Conservation (phyloP, 1,140 invertebrate genomes). For the Hormaphis cornu region DNA sequence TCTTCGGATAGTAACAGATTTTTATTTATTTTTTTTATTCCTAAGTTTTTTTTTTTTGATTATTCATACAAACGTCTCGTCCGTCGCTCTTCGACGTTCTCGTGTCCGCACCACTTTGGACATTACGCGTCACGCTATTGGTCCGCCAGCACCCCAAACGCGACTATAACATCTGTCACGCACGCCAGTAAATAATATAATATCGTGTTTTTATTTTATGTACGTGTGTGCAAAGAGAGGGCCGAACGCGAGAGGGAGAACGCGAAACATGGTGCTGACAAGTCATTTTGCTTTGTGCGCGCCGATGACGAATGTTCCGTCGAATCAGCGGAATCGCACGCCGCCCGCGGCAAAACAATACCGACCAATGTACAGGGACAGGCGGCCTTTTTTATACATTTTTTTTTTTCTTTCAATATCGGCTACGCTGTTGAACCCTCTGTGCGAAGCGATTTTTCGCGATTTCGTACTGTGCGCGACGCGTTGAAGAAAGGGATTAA, state of each 20-base stretch:
- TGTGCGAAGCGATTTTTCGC: too few relatives aligned
- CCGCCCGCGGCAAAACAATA: not conserved
- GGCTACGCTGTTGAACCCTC: too few relatives aligned
- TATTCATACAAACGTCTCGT: too few relatives aligned
- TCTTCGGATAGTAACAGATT: too few relatives aligned
- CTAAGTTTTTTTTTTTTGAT: too few relatives aligned
- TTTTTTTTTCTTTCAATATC: too few relatives aligned
- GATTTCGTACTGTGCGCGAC: too few relatives aligned
- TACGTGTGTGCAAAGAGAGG: not conserved
- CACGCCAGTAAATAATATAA: not conserved
- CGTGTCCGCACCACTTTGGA: not conserved
- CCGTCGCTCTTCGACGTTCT: too few relatives aligned
- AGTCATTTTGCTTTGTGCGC: conserved; percentile 16
- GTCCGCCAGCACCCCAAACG: not conserved
- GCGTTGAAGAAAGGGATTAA: too few relatives aligned
- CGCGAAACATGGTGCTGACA: conserved; percentile 25
- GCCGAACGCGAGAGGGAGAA: not conserved
- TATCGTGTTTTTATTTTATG: not conserved
- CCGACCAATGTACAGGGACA: too few relatives aligned
- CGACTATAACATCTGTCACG: conserved; percentile 5
- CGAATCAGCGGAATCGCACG: conserved; percentile 23
- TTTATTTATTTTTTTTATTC: too few relatives aligned
- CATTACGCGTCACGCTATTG: not conserved
- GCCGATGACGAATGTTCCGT: conserved; percentile 26
- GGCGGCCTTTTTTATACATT: too few relatives aligned